A percentile compares a stretch with the other conserved stretches of the same genome.
Conservation (phyloP, 2,888 invertebrate species). For the Trissonchulus latispiculum region DNA sequence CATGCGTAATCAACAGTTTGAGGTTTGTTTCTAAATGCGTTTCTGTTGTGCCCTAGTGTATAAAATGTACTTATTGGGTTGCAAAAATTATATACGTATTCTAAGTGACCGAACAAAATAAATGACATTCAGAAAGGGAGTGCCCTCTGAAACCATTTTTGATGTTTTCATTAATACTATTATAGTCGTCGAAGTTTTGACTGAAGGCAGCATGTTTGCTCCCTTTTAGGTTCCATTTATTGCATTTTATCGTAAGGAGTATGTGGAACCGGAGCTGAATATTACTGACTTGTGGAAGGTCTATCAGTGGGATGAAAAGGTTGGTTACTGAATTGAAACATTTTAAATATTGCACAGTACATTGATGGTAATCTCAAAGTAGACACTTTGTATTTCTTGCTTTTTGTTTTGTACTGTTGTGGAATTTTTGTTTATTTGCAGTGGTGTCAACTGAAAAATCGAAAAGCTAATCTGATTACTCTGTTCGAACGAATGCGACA, state of each 20-base stretch:
- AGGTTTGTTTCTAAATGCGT: conserved; percentile 49
- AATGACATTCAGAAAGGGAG: no score
- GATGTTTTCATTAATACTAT: no score
- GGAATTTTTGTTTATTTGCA: no score
- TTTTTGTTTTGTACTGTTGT: conserved; percentile 22
- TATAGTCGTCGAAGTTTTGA: no score
- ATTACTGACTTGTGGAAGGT: conserved; percentile 95
- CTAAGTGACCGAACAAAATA: no score
- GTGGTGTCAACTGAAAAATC: conserved; percentile 76
- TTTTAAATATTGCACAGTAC: background rate
- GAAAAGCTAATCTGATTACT: conserved; percentile 68
- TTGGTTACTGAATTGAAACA: no score
- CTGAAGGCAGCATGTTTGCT: no score
- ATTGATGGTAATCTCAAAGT: background rate
- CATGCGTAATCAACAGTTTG: conserved; percentile 84
- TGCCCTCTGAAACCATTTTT: no score
- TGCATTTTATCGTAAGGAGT: conserved; percentile 94
- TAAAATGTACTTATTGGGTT: no score
- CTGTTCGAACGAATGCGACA: conserved; percentile 83
- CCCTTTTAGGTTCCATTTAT: conserved; percentile 81
- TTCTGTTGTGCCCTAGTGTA: no score
- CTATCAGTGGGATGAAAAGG: conserved; percentile 86
- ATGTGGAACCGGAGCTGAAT: conserved; percentile 81
- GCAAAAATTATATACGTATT: no score
- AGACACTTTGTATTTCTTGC: background rate